Base-by-base conservation (phyloP, 2,797 vertebrate genomes). In the Syngnathus acus region DNA sequence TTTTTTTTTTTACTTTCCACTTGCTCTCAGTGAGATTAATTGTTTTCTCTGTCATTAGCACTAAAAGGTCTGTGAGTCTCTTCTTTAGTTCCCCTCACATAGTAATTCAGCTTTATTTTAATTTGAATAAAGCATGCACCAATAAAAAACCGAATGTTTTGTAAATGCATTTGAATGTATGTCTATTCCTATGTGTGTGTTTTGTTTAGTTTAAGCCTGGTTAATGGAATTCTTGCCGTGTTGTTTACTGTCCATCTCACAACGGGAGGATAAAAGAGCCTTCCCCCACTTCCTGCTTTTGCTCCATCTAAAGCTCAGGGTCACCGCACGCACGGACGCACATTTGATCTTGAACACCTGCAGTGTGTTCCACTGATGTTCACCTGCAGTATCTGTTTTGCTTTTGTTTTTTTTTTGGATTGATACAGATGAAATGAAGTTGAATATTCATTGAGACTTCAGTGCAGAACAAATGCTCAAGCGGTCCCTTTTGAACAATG, bases 201-300 rank as follows among this genome's bases (percentile, higher is more conserved):
- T 54, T 39, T 23, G 14, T 72, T 48, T 64, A 42, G 61, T 74
- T 65, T 60, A 40, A 62, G 1, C 69, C 60, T 66, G 65, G 65
- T 76, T 84, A 80, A 85, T 82, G 71, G 78, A 71, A 32, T 32
- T 32, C 3, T 32, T 73, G 67, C 39, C 47, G 68, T 48, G 68
- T 73, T 83, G 77, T 87, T 84, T 82, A 77, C 76, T 66, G 71
- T 74, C 68, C 68, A 74, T 72, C 78, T 84, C 78, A 79, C 84
- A 78, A 73, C 67, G 68, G 75, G 71, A 84, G 53, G 74, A 70
- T 32, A 61, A 61, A 64, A 74, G 66, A 77, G 65, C 55, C 59
- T 70, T 69, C 7, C 6, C 69, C 75, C 69, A 66, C 73, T 84
- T 78, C 58, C 60, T 43, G 40, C 40, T 14, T 62, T 62, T 62